phyloP scores from a whole-genome alignment of 2,888 invertebrate genomes.

The Dicranocentrus wangi region DNA sequence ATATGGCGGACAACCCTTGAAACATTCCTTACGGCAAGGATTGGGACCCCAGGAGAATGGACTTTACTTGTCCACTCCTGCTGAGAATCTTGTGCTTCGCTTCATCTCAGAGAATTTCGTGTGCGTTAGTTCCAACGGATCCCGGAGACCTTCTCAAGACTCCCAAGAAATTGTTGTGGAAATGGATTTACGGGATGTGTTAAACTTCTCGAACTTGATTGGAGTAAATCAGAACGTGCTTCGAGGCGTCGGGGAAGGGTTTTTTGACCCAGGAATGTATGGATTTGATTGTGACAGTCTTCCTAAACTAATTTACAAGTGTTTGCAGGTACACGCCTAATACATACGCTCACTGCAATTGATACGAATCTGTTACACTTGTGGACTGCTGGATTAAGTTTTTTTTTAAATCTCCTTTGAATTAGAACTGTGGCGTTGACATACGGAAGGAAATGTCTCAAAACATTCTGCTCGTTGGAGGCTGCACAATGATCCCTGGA shows the following conservation, averaged over 20 bases:
- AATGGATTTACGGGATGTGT: conserved; percentile 72
- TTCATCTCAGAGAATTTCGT: conserved; percentile 73
- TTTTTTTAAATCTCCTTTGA: neutral
- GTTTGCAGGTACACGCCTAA: conserved; percentile 76
- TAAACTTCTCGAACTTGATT: conserved; percentile 71
- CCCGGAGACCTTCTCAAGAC: conserved; percentile 71
- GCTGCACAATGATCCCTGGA: conserved; percentile 78
- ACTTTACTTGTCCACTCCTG: conserved; percentile 71
- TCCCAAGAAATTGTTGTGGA: conserved; percentile 72
- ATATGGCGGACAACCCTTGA: conserved; percentile 69
- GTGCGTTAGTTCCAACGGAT: conserved; percentile 67
- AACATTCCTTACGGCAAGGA: conserved; percentile 72
- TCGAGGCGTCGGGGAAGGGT: conserved; percentile 76
- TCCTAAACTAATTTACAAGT: conserved; percentile 77
- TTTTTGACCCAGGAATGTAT: conserved; percentile 78
- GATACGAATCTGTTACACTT: too few species aligned
- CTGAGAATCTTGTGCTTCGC: conserved; percentile 72
- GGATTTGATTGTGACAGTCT: conserved; percentile 78
- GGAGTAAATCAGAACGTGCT: conserved; percentile 73
- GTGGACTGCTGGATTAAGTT: too few species aligned
- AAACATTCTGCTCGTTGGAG: conserved; percentile 78
- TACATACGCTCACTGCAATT: too few species aligned
- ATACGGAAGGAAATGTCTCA: conserved; percentile 78
- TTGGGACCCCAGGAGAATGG: conserved; percentile 73
- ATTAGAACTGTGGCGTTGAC: conserved; percentile 78